A percentile compares a stretch with the other conserved stretches of the same genome.
Conservation (phyloP, 2,888 invertebrate genomes). For the Cenopis cana region DNA sequence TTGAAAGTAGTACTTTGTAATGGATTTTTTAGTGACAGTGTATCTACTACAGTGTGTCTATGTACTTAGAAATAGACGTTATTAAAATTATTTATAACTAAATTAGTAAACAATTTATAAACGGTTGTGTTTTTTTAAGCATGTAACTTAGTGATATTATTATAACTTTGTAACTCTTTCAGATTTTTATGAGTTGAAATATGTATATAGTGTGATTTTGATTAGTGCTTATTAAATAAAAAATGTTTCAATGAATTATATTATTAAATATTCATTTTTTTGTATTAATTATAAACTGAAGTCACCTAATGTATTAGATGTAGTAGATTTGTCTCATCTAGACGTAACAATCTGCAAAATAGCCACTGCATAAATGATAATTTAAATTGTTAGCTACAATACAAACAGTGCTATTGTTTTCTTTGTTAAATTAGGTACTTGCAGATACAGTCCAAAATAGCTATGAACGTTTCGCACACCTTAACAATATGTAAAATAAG, state of each 20-base stretch:
- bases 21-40: slow-evolving; percentile 68
- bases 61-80: slow-evolving; percentile 45
- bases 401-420: neutral
- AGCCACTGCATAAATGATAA: neutral
- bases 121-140: neutral
- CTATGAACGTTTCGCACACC: slow-evolving; percentile 17
- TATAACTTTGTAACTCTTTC: no score
- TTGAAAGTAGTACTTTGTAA: slow-evolving; percentile 74
- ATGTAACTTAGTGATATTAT: no score
- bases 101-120: neutral
- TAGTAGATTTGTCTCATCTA: neutral
- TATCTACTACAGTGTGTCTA: no score
- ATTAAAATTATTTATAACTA: slow-evolving; percentile 16
- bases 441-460: neutral
- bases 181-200: no score
- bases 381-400: neutral
- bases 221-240: no score
- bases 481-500: slow-evolving; percentile 46
- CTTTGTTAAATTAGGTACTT: neutral
- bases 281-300: no score
- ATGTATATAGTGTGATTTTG: no score
- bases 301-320: no score
- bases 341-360: neutral
- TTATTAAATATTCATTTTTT: no score
- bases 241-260: no score